A percentile compares a stretch with the other conserved stretches of the same genome.
Evolutionary conservation across 2,888 invertebrate genomes (phyloP).

Genomic region (Sinodicranocentrus sp.): DNA sequence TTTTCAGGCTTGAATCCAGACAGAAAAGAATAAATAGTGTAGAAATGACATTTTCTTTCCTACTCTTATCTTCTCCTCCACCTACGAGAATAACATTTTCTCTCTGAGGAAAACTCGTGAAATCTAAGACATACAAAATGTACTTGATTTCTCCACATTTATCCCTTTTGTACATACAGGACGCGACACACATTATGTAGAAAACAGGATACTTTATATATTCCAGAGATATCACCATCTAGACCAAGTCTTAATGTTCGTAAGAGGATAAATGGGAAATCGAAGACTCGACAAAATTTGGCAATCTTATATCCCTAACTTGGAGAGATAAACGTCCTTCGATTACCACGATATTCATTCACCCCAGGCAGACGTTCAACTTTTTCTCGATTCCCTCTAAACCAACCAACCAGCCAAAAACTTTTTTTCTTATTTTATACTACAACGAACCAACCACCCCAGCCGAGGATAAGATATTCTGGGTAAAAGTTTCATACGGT

Average conservation of each 20-base stretch:
- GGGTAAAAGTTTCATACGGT: too few species aligned
- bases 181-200: constrained; percentile 12
- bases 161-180: constrained; percentile 22
- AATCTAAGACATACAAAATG: not conserved
- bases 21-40: too few species aligned
- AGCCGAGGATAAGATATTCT: too few species aligned
- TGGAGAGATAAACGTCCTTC: constrained; percentile 71
- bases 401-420: too few species aligned
- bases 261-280: constrained; percentile 73
- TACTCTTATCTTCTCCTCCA: too few species aligned
- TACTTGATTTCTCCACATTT: constrained; percentile 37
- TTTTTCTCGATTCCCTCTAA: not conserved
- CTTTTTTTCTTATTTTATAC: too few species aligned
- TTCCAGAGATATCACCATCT: constrained; percentile 16
- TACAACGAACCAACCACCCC: too few species aligned
- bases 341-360: constrained; percentile 61
- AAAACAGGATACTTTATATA: constrained; percentile 38
- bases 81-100: too few species aligned
- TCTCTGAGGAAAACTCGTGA: too few species aligned
- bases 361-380: constrained; percentile 30
- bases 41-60: too few species aligned
- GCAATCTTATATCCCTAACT: constrained; percentile 71
- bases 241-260: constrained; percentile 56
- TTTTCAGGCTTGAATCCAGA: too few species aligned
- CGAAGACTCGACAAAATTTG: constrained; percentile 75